Conservation (phyloP, 2,888 invertebrate species). For the Panzeria rudis region DNA sequence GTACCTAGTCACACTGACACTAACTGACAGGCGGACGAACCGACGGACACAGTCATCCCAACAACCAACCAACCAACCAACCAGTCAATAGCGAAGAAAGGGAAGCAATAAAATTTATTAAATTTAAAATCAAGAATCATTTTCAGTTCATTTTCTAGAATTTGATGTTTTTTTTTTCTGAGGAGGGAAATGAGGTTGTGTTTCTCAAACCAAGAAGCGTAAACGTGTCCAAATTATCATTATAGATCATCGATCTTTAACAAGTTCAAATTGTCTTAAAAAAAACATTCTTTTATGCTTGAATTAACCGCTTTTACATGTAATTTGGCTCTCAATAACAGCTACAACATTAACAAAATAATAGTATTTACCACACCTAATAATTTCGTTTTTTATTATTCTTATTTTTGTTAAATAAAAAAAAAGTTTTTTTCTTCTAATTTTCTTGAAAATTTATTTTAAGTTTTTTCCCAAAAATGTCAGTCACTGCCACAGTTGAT, state of each 20-base stretch:
- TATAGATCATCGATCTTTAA: conserved; percentile 70
- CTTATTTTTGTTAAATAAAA: too few species aligned
- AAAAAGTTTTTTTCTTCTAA: conserved; percentile 4
- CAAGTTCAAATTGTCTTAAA: conserved; percentile 50
- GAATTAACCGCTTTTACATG: conserved; percentile 65
- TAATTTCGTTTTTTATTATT: conserved; percentile 42
- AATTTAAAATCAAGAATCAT: conserved; percentile 36
- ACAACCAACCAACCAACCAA: background rate
- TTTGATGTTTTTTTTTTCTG: background rate
- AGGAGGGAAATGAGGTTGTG: conserved; percentile 11
- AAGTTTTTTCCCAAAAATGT: conserved; percentile 58
- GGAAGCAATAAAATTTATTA: conserved; percentile 67
- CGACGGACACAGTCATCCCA: background rate
- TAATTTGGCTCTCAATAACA: conserved; percentile 63
- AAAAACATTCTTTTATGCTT: conserved; percentile 58
- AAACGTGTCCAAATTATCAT: conserved; percentile 72
- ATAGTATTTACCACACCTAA: conserved; percentile 66
- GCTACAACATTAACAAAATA: conserved; percentile 41
- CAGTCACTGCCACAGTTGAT: conserved; percentile 44
- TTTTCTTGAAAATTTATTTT: conserved; percentile 49
- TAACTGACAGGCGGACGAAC: background rate
- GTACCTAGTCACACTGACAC: conserved; percentile 43
- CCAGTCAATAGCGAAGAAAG: conserved; percentile 5
- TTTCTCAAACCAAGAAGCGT: conserved; percentile 66
- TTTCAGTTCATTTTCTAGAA: conserved; percentile 37